A percentile compares a stretch with the other conserved stretches of the same genome.
Conservation (phyloP, 2,888 invertebrate genomes). For the Nycteola revayana region DNA sequence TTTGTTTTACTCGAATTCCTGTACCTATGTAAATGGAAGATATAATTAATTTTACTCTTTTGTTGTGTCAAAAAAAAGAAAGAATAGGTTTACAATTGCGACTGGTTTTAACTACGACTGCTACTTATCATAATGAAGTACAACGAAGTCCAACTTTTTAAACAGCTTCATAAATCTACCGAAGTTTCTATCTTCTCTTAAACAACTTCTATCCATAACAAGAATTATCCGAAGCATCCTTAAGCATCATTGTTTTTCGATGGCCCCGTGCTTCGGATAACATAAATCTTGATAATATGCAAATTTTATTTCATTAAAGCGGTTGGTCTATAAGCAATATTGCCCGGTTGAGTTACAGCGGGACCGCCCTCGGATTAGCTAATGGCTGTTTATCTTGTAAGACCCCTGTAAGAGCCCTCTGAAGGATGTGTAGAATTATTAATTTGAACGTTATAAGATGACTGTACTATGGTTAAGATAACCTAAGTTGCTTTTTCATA, state of each 20-base stretch:
- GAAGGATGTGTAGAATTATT: constrained; percentile 64
- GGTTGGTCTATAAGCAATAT: constrained; percentile 75
- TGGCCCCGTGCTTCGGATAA: constrained; percentile 45
- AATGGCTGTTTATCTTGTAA: constrained; percentile 80
- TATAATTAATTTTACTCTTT: too few relatives aligned
- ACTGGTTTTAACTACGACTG: too few relatives aligned
- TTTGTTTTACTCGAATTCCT: too few relatives aligned
- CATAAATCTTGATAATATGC: constrained; percentile 80
- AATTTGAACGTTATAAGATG: constrained; percentile 43
- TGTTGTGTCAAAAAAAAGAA: too few relatives aligned
- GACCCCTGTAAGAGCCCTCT: constrained; percentile 47
- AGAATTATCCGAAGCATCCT: constrained; percentile 52
- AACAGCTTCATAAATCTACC: not conserved
- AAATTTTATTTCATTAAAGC: constrained; percentile 81
- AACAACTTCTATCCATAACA: constrained; percentile 45
- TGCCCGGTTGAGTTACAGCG: constrained; percentile 68
- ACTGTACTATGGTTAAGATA: constrained; percentile 21
- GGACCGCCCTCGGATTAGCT: constrained; percentile 75
- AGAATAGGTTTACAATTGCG: too few relatives aligned
- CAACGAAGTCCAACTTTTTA: constrained; percentile 6
- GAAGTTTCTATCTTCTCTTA: constrained; percentile 5
- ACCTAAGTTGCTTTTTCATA: too few relatives aligned
- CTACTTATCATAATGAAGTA: constrained; percentile 27
- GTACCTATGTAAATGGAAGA: too few relatives aligned
- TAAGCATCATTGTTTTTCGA: constrained; percentile 68